phyloP scores from a whole-genome alignment of 2,888 invertebrate genomes.

The Hoplodrina ambigua region DNA sequence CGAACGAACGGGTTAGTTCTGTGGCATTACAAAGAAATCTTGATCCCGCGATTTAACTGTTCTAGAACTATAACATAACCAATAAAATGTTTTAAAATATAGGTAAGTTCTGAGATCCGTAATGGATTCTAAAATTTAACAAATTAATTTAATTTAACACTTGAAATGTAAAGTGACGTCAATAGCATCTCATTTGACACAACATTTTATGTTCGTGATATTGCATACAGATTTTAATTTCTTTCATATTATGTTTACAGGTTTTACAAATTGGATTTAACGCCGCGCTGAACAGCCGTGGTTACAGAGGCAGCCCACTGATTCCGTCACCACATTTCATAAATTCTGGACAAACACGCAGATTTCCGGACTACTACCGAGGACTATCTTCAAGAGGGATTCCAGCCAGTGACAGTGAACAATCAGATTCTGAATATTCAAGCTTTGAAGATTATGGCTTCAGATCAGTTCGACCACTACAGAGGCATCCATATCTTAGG shows the following conservation, averaged over 20 bases:
- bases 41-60: too few relatives aligned
- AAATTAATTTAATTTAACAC: slow-evolving; percentile 4
- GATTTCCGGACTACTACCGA: neutral
- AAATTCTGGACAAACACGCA: slow-evolving; percentile 11
- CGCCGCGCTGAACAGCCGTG: slow-evolving; percentile 24
- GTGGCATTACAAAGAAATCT: too few relatives aligned
- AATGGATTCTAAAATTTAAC: neutral
- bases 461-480: neutral
- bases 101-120: neutral
- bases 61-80: too few relatives aligned
- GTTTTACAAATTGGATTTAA: slow-evolving; percentile 56
- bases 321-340: neutral
- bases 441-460: slow-evolving; percentile 39
- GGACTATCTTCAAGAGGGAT: neutral
- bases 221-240: slow-evolving; percentile 37
- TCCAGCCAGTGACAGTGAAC: slow-evolving; percentile 22
- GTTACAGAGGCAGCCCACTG: slow-evolving; percentile 9
- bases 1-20: too few relatives aligned
- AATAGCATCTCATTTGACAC: slow-evolving; percentile 9
- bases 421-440: slow-evolving; percentile 30
- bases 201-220: slow-evolving; percentile 13
- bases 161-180: neutral
- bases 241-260: slow-evolving; percentile 42
- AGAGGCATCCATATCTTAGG: slow-evolving; percentile 1
- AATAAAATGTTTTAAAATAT: too few relatives aligned